Base-by-base conservation (phyloP, 2,888 invertebrate species). In the Sinelater perroti region DNA sequence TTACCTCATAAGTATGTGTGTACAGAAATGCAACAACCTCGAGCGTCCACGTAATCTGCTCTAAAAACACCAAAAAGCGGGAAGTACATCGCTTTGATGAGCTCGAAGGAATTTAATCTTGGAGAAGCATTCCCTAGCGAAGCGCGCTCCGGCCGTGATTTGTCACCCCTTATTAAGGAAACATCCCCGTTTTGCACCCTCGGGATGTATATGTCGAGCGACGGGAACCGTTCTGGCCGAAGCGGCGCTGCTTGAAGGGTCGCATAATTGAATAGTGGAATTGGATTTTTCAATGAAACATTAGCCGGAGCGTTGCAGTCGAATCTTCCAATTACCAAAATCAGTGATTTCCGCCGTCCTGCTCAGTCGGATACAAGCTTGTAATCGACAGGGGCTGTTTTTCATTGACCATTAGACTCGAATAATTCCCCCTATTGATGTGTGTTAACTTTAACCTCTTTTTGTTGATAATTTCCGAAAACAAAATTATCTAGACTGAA, bases 91-190 rank as follows among this genome's bases (percentile, higher is more conserved):
- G 71, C 69, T 70, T 70, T 58, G 66, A 65, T 63, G 68, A 68
- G 69, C 67, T 68, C 67, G 62, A 65, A 60, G 65, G 56, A 65
- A 67, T 66, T 68, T 70, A 71, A 72, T 70, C 70, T 68, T 67
- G 61, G 68, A 67, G 66, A 66, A 67, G 67, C 68, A 64, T 62
- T 68, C 67, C 67, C 62, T 61, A 62, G 68, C 66, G 68, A 70
- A 65, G 66, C 62, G 35, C 36, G 58, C 53, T 56, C 42, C 56
- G 65, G 65, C 68, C 67, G 68, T 67, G 71, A 71, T 72, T 71
- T 72, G 70, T 71, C 70, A 70, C 65, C 69, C 72, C 68, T 68
- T 70, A 70, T 70, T 70, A 69, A 64, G 58, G 58, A 58, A 70
- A 65, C 62, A 65, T 61, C 62, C 67, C 67, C 67, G 57, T 54